Conservation (phyloP, 2,888 invertebrate species). For the Neelides folsomi region DNA sequence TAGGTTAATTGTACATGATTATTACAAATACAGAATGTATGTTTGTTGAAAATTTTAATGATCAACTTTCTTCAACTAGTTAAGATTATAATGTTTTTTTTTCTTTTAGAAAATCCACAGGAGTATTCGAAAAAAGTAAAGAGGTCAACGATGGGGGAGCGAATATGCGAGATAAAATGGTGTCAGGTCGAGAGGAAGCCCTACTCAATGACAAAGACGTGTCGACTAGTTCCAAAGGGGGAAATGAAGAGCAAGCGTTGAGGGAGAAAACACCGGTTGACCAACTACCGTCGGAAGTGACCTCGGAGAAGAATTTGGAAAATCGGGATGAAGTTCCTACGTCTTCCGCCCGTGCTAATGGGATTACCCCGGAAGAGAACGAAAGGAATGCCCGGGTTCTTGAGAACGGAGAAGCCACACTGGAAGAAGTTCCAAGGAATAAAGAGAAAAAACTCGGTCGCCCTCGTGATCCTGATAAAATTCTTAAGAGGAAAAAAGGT, state of each 20-base stretch:
- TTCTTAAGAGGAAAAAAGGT: too few relatives aligned
- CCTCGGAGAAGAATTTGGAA: conserved; percentile 2
- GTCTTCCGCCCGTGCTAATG: background rate
- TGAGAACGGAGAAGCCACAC: too few relatives aligned
- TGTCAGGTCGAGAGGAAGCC: conserved; percentile 25
- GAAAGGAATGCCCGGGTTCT: too few relatives aligned
- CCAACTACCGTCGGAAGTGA: background rate
- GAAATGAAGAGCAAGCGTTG: background rate
- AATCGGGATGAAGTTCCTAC: background rate
- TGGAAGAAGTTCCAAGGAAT: background rate
- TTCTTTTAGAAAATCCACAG: conserved; percentile 16
- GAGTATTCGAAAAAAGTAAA: conserved; percentile 12
- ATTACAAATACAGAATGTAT: too few relatives aligned
- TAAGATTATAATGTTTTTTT: conserved; percentile 2
- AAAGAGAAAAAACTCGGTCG: background rate
- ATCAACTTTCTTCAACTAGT: background rate
- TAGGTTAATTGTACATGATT: too few relatives aligned
- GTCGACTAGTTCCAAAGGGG: conserved; percentile 1
- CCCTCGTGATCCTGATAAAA: too few relatives aligned
- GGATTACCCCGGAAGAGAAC: background rate
- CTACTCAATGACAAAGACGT: conserved; percentile 8
- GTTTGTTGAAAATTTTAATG: background rate
- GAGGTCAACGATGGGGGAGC: conserved; percentile 8
- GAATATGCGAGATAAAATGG: conserved; percentile 24
- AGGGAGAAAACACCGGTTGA: too few relatives aligned